A percentile compares a stretch with the other conserved stretches of the same genome.
phyloP scores from a whole-genome alignment of 2,888 invertebrate genomes.

The Colletes collaris region DNA sequence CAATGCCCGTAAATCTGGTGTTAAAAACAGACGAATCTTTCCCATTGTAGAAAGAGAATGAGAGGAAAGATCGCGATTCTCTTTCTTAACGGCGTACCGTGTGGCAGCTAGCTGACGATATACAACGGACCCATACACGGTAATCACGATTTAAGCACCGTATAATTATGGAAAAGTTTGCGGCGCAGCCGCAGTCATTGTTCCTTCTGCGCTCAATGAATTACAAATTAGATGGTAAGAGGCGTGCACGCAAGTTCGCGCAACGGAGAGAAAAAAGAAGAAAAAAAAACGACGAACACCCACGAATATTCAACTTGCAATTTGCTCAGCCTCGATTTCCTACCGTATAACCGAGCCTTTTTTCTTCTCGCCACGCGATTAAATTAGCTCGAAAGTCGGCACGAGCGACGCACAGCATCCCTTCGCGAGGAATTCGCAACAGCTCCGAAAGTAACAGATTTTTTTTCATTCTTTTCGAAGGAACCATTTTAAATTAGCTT shows the following conservation, averaged over 20 bases:
- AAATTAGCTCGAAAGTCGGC: too few species aligned
- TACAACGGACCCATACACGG: slow-evolving; percentile 19
- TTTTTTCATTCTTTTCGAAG: too few species aligned
- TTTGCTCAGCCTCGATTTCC: slow-evolving; percentile 29
- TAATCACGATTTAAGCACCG: slow-evolving; percentile 46
- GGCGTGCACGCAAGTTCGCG: slow-evolving; percentile 10
- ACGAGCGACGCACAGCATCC: too few species aligned
- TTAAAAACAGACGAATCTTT: too few species aligned
- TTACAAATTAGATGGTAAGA: slow-evolving; percentile 41
- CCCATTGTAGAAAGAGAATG: too few species aligned
- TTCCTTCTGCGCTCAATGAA: slow-evolving; percentile 41
- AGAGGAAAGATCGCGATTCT: too few species aligned
- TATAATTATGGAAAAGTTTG: slow-evolving; percentile 54
- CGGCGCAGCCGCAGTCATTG: slow-evolving; percentile 42
- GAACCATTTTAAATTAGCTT: too few species aligned
- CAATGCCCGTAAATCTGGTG: too few species aligned
- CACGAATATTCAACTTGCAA: slow-evolving; percentile 52
- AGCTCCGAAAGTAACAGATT: too few species aligned
- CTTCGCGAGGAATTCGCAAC: too few species aligned
- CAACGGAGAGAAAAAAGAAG: background rate
- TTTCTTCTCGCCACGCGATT: background rate
- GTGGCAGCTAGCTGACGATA: slow-evolving; percentile 19
- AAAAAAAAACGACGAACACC: slow-evolving; percentile 22
- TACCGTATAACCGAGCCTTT: slow-evolving; percentile 12
- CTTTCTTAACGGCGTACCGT: slow-evolving; percentile 19